Evolutionary conservation across 2,797 vertebrate species (phyloP).

Genomic region (Parotocinclus haroldoi): DNA sequence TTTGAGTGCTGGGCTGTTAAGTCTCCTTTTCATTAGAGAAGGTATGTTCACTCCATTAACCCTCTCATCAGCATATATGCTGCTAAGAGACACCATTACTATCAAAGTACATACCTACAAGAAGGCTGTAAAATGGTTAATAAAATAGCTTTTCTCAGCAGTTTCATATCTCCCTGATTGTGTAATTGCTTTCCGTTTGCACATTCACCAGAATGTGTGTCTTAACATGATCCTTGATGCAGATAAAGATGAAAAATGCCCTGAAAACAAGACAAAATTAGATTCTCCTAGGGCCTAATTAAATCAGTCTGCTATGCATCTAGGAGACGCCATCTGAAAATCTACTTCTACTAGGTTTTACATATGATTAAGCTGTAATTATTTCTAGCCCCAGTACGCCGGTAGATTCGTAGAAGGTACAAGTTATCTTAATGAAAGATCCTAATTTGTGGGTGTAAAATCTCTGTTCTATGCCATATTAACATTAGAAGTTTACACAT

Average conservation of each 20-base stretch:
- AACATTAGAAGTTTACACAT: too few relatives aligned
- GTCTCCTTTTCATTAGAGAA: conserved; percentile 14
- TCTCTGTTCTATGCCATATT: too few relatives aligned
- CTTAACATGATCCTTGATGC: conserved; percentile 1
- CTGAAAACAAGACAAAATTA: conserved; percentile 28
- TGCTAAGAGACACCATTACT: not conserved
- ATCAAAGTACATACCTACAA: not conserved
- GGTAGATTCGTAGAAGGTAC: not conserved
- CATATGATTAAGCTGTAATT: conserved; percentile 45
- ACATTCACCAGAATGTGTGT: not conserved
- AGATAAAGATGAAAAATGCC: conserved; percentile 35
- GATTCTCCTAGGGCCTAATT: conserved; percentile 52
- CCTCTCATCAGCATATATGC: not conserved
- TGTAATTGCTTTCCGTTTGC: conserved; percentile 16
- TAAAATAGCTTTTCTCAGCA: not conserved
- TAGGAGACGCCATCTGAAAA: conserved; percentile 44
- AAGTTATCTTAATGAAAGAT: too few relatives aligned
- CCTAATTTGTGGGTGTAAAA: too few relatives aligned
- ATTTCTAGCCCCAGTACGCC: conserved; percentile 23
- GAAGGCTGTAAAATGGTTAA: not conserved
- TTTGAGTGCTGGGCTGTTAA: not conserved
- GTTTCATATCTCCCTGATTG: not conserved
- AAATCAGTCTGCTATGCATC: conserved; percentile 45
- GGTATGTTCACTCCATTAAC: conserved; percentile 6
- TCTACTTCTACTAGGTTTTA: conserved; percentile 34